These are phyloP conservation scores for Carabus problematicus DNA, from an alignment of 2,888 invertebrate genomes.

Conservation along the genomic window DNA sequence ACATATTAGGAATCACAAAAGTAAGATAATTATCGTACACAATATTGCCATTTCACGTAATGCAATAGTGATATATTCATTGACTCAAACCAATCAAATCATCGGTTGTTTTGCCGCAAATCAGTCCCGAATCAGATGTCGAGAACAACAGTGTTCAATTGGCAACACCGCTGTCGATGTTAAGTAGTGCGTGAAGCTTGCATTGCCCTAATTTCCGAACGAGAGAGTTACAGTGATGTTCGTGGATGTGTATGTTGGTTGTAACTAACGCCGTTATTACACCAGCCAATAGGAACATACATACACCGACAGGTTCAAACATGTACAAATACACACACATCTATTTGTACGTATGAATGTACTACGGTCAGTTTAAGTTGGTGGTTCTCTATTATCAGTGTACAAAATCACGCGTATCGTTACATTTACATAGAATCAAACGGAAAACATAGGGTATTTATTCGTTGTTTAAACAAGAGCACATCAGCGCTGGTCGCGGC, in stretches of 20 bases:
- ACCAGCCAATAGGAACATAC: background rate
- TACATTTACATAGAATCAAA: background rate
- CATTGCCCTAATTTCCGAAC: constrained; percentile 22
- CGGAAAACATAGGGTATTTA: background rate
- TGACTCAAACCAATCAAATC: too few species aligned
- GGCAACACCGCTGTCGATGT: constrained; percentile 22
- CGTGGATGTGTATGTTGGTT: background rate
- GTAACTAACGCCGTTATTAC: background rate
- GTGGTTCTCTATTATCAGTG: background rate
- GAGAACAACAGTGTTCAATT: constrained; percentile 2
- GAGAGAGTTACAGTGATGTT: constrained; percentile 15
- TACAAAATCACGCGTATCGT: constrained; percentile 13
- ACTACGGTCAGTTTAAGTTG: background rate
- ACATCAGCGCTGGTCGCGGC: too few species aligned
- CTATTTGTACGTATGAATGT: background rate
- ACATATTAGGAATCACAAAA: too few species aligned
- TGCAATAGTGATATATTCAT: too few species aligned
- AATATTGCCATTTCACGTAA: too few species aligned
- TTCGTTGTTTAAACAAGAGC: too few species aligned
- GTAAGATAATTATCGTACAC: too few species aligned
- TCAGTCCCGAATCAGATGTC: background rate
- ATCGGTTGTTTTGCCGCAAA: too few species aligned
- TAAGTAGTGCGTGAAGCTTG: constrained; percentile 34
- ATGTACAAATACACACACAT: background rate
- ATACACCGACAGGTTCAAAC: background rate